Percentiles rank a stretch among this genome's conserved stretches.
Evolutionary conservation across 2,113 vertebrate species (phyloP).

Genomic region (Hylia prasina): DNA sequence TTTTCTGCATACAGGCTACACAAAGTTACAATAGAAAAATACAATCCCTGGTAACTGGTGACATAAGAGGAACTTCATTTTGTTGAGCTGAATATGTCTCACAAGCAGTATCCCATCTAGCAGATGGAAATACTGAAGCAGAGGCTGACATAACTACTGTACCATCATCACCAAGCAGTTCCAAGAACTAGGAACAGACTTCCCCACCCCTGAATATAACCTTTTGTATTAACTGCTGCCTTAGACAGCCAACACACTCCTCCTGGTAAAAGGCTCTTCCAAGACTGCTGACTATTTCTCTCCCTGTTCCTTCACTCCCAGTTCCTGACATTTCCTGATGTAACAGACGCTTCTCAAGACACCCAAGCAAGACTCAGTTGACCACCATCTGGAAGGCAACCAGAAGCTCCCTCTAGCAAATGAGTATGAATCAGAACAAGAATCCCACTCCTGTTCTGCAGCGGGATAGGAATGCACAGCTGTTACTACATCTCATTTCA

Average conservation of each 20-base stretch:
- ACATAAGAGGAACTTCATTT: background rate
- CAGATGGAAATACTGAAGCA: background rate
- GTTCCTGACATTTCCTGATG: background rate
- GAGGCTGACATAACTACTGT: background rate
- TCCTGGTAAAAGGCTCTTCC: background rate
- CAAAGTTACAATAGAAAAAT: background rate
- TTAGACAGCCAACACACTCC: background rate
- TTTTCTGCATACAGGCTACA: background rate
- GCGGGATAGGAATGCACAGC: conserved; percentile 6
- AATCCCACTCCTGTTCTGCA: background rate
- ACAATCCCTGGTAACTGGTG: background rate
- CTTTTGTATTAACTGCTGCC: background rate
- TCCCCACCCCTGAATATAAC: background rate
- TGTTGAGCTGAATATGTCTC: background rate
- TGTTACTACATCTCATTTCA: conserved; percentile 41
- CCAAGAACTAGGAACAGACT: background rate
- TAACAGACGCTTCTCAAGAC: background rate
- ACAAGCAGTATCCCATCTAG: background rate
- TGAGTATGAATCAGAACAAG: background rate
- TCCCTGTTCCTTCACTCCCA: background rate
- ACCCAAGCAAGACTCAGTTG: background rate
- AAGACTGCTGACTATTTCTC: background rate
- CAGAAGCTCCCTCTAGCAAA: background rate
- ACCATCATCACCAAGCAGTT: background rate
- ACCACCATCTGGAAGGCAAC: background rate